Evolutionary conservation across 2,797 vertebrate species (phyloP).

Genomic region (Meriones psammophilus): DNA sequence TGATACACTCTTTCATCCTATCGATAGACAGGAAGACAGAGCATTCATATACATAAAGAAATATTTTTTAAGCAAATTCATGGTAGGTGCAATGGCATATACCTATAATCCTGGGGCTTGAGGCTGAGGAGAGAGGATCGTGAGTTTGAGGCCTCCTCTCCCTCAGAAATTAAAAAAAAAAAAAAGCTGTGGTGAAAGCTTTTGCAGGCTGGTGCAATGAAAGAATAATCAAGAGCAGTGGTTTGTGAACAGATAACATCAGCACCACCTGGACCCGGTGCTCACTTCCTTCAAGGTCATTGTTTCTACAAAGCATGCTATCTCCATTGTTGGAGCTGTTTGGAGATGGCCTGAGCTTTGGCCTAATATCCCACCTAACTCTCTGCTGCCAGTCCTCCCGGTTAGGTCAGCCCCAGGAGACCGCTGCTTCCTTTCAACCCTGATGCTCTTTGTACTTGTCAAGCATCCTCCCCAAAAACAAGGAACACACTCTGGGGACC

Average conservation of each 20-base stretch:
- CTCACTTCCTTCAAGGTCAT: not conserved
- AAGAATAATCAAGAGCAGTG: not conserved
- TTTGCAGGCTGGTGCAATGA: not conserved
- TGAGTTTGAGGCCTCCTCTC: not conserved
- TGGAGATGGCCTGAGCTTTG: not conserved
- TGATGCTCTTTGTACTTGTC: slow-evolving; percentile 17
- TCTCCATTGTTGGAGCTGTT: not conserved
- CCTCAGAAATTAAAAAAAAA: not conserved
- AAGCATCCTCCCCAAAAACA: slow-evolving; percentile 42
- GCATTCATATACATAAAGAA: too few species aligned
- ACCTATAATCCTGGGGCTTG: not conserved
- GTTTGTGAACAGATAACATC: too few species aligned
- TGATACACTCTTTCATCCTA: too few species aligned
- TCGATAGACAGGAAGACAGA: too few species aligned
- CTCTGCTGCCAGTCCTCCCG: not conserved
- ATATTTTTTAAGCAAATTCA: too few species aligned
- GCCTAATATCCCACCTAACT: slow-evolving; percentile 4
- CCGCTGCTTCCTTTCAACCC: slow-evolving; percentile 44
- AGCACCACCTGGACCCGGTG: not conserved
- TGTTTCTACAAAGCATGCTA: not conserved
- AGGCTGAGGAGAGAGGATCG: not conserved
- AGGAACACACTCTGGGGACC: slow-evolving; percentile 62
- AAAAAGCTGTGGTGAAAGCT: too few species aligned
- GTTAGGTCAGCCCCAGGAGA: not conserved
- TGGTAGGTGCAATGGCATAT: not conserved